A percentile compares a stretch with the other conserved stretches of the same genome.
phyloP scores from a whole-genome alignment of 2,888 invertebrate genomes.

The Lithosia quadra region DNA sequence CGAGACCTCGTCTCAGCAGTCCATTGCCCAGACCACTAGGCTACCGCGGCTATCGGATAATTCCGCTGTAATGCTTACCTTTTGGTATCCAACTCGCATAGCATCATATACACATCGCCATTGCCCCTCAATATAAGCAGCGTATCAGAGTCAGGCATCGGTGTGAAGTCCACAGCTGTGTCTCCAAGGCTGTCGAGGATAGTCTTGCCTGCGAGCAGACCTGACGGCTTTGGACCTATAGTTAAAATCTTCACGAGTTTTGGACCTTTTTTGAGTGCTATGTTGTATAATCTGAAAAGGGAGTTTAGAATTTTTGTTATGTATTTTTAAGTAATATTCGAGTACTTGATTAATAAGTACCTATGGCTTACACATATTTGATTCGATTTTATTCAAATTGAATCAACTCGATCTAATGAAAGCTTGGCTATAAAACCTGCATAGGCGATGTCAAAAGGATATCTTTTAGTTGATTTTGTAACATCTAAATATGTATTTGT shows the following conservation, averaged over 20 bases:
- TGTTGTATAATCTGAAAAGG: slow-evolving; percentile 81
- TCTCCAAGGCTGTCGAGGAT: slow-evolving; percentile 91
- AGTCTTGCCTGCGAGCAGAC: slow-evolving; percentile 78
- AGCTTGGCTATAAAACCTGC: too few relatives aligned
- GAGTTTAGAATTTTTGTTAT: neutral
- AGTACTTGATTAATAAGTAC: too few relatives aligned
- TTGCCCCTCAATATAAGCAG: slow-evolving; percentile 93
- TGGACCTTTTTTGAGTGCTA: slow-evolving; percentile 74
- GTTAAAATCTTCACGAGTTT: slow-evolving; percentile 72
- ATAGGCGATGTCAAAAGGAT: too few relatives aligned
- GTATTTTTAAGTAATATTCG: too few relatives aligned
- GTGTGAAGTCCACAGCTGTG: slow-evolving; percentile 94
- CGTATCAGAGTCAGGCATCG: slow-evolving; percentile 65
- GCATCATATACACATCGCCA: slow-evolving; percentile 91
- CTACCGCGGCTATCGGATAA: too few relatives aligned
- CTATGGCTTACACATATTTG: too few relatives aligned
- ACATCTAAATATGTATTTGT: too few relatives aligned
- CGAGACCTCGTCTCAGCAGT: too few relatives aligned
- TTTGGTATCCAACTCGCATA: slow-evolving; percentile 68
- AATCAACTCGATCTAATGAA: too few relatives aligned
- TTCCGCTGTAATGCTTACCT: slow-evolving; percentile 53
- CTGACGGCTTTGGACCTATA: slow-evolving; percentile 77
- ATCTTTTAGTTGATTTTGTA: too few relatives aligned
- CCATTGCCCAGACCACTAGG: too few relatives aligned
- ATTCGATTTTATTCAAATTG: too few relatives aligned